phyloP scores from a whole-genome alignment of 1,140 invertebrate genomes.

The Aphidius gifuensis region DNA sequence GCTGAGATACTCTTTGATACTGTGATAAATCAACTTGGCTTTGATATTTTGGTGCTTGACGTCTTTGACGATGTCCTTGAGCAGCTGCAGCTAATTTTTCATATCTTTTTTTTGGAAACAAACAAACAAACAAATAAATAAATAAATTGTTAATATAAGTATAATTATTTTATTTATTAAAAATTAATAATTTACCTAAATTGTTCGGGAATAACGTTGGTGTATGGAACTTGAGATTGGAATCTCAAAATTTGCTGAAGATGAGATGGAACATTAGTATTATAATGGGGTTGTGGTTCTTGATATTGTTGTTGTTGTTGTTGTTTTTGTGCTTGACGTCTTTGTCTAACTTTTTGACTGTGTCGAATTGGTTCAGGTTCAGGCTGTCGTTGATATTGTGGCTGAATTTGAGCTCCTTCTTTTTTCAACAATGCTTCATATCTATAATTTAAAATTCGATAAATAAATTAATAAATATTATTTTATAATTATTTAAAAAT shows the following conservation, averaged over 20 bases:
- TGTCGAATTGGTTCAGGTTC: constrained; percentile 18
- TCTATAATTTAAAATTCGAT: constrained; percentile 27
- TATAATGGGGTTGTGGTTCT: constrained; percentile 44
- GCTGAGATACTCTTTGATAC: constrained; percentile 38
- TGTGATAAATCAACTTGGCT: constrained; percentile 26
- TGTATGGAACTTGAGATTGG: constrained; percentile 49
- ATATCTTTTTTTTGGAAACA: constrained; percentile 26
- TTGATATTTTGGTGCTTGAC: constrained; percentile 28
- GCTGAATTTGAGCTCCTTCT: constrained; percentile 26
- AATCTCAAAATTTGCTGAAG: constrained; percentile 44
- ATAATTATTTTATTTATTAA: constrained; percentile 1
- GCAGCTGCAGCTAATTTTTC: constrained; percentile 35
- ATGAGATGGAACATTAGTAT: constrained; percentile 39
- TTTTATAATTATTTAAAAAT: background rate
- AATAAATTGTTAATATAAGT: no score
- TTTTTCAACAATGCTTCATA: constrained; percentile 37
- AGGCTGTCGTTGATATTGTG: constrained; percentile 23
- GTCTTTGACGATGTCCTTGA: constrained; percentile 29
- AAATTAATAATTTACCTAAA: constrained; percentile 38
- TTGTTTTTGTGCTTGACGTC: constrained; percentile 18
- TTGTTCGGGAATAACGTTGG: constrained; percentile 50
- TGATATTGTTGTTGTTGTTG: constrained; percentile 33
- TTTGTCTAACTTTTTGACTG: constrained; percentile 16
- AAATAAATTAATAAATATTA: background rate
- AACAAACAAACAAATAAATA: constrained; percentile 2